Evolutionary conservation across 2,113 vertebrate genomes (phyloP).

Genomic region (Elachura formosa): DNA sequence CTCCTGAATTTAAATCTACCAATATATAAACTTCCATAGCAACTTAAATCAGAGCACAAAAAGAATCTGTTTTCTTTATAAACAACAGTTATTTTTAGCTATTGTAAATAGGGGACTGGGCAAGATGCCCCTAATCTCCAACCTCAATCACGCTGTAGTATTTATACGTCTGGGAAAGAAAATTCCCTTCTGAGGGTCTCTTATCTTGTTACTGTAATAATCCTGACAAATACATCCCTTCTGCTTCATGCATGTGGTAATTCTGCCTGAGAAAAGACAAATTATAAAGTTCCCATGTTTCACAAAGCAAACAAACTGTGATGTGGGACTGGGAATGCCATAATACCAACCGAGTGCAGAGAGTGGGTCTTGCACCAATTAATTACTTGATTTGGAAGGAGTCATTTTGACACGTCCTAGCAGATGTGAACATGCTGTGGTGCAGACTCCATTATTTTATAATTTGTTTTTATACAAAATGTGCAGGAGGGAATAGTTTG

Average conservation of each 20-base stretch:
- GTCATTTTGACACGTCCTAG: background rate
- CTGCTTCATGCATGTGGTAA: background rate
- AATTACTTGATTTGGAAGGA: background rate
- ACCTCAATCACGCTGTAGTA: background rate
- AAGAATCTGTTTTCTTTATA: background rate
- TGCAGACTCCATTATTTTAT: background rate
- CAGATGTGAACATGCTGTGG: background rate
- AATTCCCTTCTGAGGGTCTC: background rate
- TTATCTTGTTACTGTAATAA: background rate
- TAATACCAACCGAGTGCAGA: background rate
- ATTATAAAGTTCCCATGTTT: background rate
- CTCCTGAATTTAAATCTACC: background rate
- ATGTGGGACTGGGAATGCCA: background rate
- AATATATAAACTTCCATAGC: background rate
- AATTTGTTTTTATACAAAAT: background rate
- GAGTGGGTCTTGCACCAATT: accelerated
- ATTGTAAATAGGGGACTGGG: background rate
- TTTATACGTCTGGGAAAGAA: background rate
- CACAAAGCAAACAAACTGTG: background rate
- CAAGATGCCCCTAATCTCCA: background rate
- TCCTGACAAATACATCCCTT: background rate
- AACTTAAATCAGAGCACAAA: background rate
- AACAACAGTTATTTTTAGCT: background rate
- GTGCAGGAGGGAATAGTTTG: background rate
- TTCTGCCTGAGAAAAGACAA: background rate